Conservation (phyloP, 2,888 invertebrate species). For the Idaea straminata region DNA sequence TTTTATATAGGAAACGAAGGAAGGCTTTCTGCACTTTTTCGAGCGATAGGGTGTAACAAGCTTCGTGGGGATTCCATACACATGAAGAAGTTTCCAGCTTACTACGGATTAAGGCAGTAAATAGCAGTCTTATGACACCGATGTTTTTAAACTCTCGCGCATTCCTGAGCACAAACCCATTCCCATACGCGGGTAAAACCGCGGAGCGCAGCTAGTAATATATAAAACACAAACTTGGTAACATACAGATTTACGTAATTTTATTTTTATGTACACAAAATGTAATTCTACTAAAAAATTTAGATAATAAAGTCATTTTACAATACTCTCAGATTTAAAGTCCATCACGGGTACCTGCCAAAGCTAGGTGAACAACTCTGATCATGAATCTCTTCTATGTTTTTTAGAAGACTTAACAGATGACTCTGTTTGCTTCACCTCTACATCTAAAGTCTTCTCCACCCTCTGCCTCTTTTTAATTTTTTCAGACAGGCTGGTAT, state of each 20-base stretch:
- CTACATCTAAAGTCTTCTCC: constrained; percentile 40
- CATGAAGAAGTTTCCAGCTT: too few relatives aligned
- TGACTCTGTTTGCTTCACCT: constrained; percentile 42
- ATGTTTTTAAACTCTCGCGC: too few relatives aligned
- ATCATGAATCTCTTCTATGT: constrained; percentile 47
- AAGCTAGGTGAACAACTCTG: neutral
- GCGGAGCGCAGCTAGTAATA: too few relatives aligned
- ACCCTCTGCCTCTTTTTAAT: constrained; percentile 48
- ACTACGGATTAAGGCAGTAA: too few relatives aligned
- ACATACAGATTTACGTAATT: neutral
- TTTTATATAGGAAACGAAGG: too few relatives aligned
- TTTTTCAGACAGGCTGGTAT: constrained; percentile 40
- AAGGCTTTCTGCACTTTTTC: too few relatives aligned
- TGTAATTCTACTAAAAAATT: neutral
- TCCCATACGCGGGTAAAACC: too few relatives aligned
- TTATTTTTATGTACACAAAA: neutral
- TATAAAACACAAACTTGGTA: neutral
- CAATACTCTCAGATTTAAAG: neutral
- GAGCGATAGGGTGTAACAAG: too few relatives aligned
- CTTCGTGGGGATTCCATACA: too few relatives aligned
- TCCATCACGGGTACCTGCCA: neutral
- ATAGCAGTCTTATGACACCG: too few relatives aligned
- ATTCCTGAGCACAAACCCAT: too few relatives aligned
- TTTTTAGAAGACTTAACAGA: constrained; percentile 50
- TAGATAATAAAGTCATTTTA: neutral